phyloP scores from a whole-genome alignment of 1,140 invertebrate species.

The Drosophila arizonae region DNA sequence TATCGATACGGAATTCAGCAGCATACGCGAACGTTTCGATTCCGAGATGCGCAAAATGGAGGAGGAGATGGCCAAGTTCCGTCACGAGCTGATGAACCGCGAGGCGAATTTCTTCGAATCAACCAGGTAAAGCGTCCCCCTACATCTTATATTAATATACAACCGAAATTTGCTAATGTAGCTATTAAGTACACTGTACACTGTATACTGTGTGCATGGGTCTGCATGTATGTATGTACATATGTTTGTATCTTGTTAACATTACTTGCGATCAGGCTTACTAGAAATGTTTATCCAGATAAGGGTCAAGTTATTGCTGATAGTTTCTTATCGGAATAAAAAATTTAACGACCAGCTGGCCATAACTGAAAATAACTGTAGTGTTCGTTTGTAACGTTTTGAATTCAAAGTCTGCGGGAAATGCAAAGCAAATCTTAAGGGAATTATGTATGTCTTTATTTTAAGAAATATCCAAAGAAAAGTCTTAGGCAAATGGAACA shows the following conservation, averaged over 20 bases:
- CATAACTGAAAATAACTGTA: not conserved
- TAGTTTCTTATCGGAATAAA: not conserved
- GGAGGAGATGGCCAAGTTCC: constrained; percentile 98
- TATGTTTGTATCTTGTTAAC: constrained; percentile 7
- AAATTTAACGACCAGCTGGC: not conserved
- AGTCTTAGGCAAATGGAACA: too few species aligned
- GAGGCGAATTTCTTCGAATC: constrained; percentile 96
- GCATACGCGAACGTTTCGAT: constrained; percentile 97
- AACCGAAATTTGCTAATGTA: constrained; percentile 1
- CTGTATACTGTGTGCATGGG: not conserved
- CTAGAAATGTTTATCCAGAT: constrained; percentile 5
- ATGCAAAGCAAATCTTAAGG: not conserved
- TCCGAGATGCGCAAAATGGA: constrained; percentile 98
- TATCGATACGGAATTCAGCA: constrained; percentile 97
- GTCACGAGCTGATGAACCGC: constrained; percentile 95
- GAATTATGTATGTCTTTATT: too few species aligned
- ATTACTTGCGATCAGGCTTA: not conserved
- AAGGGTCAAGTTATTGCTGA: not conserved
- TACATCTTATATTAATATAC: not conserved
- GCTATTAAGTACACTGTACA: not conserved
- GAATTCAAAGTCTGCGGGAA: not conserved
- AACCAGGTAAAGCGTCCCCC: constrained; percentile 87
- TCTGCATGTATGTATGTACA: not conserved
- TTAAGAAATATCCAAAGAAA: too few species aligned
- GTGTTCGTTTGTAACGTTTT: not conserved